A percentile compares a stretch with the other conserved stretches of the same genome.
Conservation (phyloP, 1,140 invertebrate genomes). For the Anoplophora glabripennis region DNA sequence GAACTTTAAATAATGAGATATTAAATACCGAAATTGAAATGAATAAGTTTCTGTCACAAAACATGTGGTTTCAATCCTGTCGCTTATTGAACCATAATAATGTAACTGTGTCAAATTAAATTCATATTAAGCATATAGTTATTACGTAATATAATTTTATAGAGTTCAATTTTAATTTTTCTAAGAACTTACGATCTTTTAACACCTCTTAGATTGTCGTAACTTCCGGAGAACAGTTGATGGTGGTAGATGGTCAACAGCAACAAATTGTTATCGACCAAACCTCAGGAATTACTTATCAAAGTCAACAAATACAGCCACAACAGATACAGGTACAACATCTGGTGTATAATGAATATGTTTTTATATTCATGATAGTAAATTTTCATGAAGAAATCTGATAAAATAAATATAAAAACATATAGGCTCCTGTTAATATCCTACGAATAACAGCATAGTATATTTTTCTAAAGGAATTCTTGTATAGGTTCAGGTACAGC, state of each 20-base stretch:
- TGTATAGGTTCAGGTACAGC: background rate
- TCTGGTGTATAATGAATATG: too few relatives aligned
- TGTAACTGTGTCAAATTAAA: too few relatives aligned
- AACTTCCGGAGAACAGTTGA: constrained; percentile 37
- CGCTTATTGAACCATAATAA: too few relatives aligned
- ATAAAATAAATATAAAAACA: too few relatives aligned
- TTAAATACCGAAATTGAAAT: too few relatives aligned
- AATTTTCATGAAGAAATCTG: too few relatives aligned
- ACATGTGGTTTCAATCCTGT: too few relatives aligned
- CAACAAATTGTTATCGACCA: constrained; percentile 30
- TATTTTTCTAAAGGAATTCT: constrained; percentile 22
- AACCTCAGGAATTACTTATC: constrained; percentile 3
- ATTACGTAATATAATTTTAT: background rate
- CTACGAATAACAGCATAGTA: constrained; percentile 15
- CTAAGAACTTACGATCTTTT: background rate
- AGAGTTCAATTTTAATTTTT: background rate
- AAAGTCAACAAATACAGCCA: constrained; percentile 3
- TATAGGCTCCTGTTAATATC: too few relatives aligned
- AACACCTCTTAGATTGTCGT: constrained; percentile 20
- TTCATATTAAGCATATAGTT: too few relatives aligned
- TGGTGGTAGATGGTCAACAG: constrained; percentile 35
- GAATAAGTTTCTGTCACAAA: too few relatives aligned
- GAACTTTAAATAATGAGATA: too few relatives aligned
- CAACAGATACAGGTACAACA: constrained; percentile 1
- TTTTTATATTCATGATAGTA: too few relatives aligned